Evolutionary conservation across 2,888 invertebrate species (phyloP).

Genomic region (Drosophila aldrichi): DNA sequence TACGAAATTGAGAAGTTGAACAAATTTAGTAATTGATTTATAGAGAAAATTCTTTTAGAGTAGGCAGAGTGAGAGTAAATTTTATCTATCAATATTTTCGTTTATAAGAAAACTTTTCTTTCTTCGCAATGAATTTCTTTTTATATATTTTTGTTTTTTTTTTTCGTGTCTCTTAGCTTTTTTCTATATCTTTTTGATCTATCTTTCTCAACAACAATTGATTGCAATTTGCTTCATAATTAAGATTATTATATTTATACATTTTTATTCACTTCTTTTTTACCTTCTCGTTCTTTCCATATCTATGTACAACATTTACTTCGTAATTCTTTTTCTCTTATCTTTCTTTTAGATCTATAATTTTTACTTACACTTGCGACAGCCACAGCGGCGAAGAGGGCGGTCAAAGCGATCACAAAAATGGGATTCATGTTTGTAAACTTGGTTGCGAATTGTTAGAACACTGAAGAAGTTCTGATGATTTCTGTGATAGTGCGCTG

Average conservation of each 20-base stretch:
- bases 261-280: not conserved
- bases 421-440: slow-evolving; percentile 64
- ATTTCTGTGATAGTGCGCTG: slow-evolving; percentile 1
- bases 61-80: too few relatives aligned
- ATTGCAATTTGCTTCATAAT: not conserved
- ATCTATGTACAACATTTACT: too few relatives aligned
- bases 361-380: slow-evolving; percentile 65
- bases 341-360: not conserved
- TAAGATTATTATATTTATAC: not conserved
- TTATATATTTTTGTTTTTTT: too few relatives aligned
- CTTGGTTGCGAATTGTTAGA: slow-evolving; percentile 51
- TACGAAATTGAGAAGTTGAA: too few relatives aligned
- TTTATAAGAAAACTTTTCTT: too few relatives aligned
- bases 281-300: not conserved
- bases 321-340: not conserved
- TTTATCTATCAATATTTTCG: not conserved
- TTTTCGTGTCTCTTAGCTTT: too few relatives aligned
- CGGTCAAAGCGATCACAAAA: slow-evolving; percentile 63
- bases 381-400: slow-evolving; percentile 58
- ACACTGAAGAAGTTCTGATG: slow-evolving; percentile 63
- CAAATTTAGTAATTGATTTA: too few relatives aligned
- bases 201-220: not conserved
- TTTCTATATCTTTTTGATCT: not conserved
- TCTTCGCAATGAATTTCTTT: not conserved
- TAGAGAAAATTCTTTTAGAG: too few relatives aligned